Base-by-base conservation (phyloP, 2,888 invertebrate species). In the Drosophila barbarae region DNA sequence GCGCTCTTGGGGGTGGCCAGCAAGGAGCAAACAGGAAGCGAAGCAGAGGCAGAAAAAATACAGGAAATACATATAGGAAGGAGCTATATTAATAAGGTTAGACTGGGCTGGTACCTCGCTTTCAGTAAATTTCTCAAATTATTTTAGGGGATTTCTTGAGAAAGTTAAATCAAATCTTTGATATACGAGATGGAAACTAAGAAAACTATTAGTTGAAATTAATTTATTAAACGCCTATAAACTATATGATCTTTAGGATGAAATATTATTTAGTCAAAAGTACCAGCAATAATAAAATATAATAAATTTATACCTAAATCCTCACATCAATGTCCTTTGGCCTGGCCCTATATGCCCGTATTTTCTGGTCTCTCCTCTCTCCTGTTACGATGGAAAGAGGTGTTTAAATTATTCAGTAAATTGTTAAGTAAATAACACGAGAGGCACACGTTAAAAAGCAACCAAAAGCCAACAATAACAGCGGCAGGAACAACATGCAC, bases 321-420 rank as follows among this genome's bases (percentile, higher is more conserved):
- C 13, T 8, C 13, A 1, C 5, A 1, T 9, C 3, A 47, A 13
- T 9, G 8, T 9, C 2, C 9, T 1, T 9, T 5, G 2, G 1
- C 18, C 5, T 21, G 21, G 21, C 2, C 46, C 9, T 13, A 32
- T 47, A 47, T 34, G 2, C 12, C 9, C 5, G 0, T 46, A n/a
- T n/a, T n/a, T 32, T 1, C 18, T 6, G 6, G 23, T 1, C 1
- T n/a, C 35, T 26, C 23, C 18, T 10, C n/a, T 3, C 32, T 4
- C 15, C 15, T 2, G 10, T 36, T 13, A 26, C 32, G 21, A 28
- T 32, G 68, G 51, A 53, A 67, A 67, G 65, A 66, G 59, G 69
- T 70, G 71, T 71, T 78, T 85, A 84, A 85, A 84, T 84, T 84
- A 85, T 84, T 82, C 84, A 85, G 77, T 73, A 84, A 84, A 84